Conservation (phyloP, 1,140 invertebrate genomes). For the Camponotus vicinus region DNA sequence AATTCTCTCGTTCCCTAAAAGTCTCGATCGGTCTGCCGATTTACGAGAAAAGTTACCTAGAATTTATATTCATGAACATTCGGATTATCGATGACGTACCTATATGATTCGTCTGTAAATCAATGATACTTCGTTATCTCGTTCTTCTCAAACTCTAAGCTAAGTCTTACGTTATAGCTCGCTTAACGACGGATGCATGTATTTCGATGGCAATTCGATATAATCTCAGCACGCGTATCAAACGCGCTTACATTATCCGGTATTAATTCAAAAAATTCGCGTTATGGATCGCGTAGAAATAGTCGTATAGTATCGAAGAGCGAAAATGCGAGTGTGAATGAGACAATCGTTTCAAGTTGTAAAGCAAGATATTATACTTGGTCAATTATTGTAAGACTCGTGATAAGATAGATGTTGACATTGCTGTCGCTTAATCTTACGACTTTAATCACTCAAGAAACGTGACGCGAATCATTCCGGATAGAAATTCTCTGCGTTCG, state of each 20-base stretch:
- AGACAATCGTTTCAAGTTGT: slow-evolving; percentile 39
- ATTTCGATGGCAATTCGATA: slow-evolving; percentile 54
- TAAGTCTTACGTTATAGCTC: slow-evolving; percentile 54
- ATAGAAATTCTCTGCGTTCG: slow-evolving; percentile 9
- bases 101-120: slow-evolving; percentile 29
- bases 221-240: slow-evolving; percentile 53
- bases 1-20: slow-evolving; percentile 51
- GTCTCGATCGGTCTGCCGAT: slow-evolving; percentile 61
- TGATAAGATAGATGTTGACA: slow-evolving; percentile 6
- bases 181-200: slow-evolving; percentile 56
- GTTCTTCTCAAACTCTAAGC: slow-evolving; percentile 44
- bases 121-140: slow-evolving; percentile 39
- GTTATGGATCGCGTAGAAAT: slow-evolving; percentile 30
- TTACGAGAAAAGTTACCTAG: slow-evolving; percentile 47
- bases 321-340: slow-evolving; percentile 43
- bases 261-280: slow-evolving; percentile 26
- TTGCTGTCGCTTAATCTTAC: not conserved
- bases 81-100: slow-evolving; percentile 28
- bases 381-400: slow-evolving; percentile 40
- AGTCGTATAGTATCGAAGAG: slow-evolving; percentile 34
- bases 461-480: slow-evolving; percentile 25
- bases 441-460: slow-evolving; percentile 5
- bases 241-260: slow-evolving; percentile 41
- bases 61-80: slow-evolving; percentile 40
- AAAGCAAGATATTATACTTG: slow-evolving; percentile 53